Evolutionary conservation across 2,888 invertebrate genomes (phyloP).

Genomic region (Pycnomerus fuliginosus): DNA sequence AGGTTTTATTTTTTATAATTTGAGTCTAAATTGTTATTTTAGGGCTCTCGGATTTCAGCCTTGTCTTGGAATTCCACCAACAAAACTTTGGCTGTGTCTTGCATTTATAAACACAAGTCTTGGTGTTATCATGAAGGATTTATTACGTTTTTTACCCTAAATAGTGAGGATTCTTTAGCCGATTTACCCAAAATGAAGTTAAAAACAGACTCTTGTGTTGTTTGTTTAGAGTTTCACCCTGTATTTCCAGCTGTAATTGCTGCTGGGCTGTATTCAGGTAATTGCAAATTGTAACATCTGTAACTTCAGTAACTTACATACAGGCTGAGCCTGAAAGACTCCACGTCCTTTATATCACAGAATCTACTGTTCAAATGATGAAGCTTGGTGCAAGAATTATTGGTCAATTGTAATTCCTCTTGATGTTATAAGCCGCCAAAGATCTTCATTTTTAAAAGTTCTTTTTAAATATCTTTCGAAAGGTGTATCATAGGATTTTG

Average conservation of each 20-base stretch:
- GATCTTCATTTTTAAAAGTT: too few relatives aligned
- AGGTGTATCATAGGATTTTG: too few relatives aligned
- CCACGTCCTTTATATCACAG: too few relatives aligned
- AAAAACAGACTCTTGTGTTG: conserved; percentile 51
- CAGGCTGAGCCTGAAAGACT: too few relatives aligned
- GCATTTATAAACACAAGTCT: conserved; percentile 45
- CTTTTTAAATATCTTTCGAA: too few relatives aligned
- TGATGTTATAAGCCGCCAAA: too few relatives aligned
- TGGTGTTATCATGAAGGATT: conserved; percentile 51
- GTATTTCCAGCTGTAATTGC: conserved; percentile 54
- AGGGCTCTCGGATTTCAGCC: conserved; percentile 31
- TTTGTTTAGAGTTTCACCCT: conserved; percentile 54
- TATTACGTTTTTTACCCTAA: conserved; percentile 44
- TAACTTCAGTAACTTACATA: too few relatives aligned
- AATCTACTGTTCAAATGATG: too few relatives aligned
- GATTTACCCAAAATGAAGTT: conserved; percentile 43
- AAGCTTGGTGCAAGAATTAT: too few relatives aligned
- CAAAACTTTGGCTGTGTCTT: conserved; percentile 46
- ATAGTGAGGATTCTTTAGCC: conserved; percentile 42
- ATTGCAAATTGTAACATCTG: too few relatives aligned
- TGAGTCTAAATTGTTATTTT: conserved; percentile 5
- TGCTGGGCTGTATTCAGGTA: conserved; percentile 52
- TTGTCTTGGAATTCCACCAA: conserved; percentile 51
- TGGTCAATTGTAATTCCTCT: too few relatives aligned
- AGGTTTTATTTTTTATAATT: conserved; percentile 2